Evolutionary conservation across 2,888 invertebrate genomes (phyloP).

Genomic region (Dicycla oo): DNA sequence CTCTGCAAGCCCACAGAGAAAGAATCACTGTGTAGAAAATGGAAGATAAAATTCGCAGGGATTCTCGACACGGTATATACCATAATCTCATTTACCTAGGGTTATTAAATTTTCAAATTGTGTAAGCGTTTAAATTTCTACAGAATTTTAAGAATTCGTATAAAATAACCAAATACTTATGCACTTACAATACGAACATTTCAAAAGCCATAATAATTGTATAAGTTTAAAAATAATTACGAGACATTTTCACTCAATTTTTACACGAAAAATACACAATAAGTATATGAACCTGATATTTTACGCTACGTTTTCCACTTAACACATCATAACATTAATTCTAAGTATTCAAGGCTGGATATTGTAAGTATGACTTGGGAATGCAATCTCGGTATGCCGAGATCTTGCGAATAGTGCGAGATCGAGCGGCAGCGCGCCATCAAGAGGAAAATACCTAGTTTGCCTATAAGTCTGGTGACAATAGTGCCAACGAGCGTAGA

Average conservation of each 20-base stretch:
- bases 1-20: slow-evolving; percentile 27
- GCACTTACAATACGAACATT: slow-evolving; percentile 50
- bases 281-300: slow-evolving; percentile 52
- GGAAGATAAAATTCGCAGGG: slow-evolving; percentile 18
- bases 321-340: slow-evolving; percentile 49
- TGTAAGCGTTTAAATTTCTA: slow-evolving; percentile 31
- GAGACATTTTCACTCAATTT: slow-evolving; percentile 43
- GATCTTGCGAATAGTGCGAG: too few relatives aligned
- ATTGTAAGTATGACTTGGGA: slow-evolving; percentile 54
- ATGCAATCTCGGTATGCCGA: too few relatives aligned
- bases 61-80: slow-evolving; percentile 13
- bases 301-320: slow-evolving; percentile 42
- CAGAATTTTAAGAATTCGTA: slow-evolving; percentile 39
- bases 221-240: slow-evolving; percentile 53
- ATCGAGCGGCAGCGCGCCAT: too few relatives aligned
- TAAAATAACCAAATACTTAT: slow-evolving; percentile 38
- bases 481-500: too few relatives aligned
- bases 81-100: slow-evolving; percentile 24
- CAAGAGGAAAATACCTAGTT: too few relatives aligned
- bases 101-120: slow-evolving; percentile 26
- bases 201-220: slow-evolving; percentile 44
- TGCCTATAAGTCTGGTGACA: too few relatives aligned
- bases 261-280: slow-evolving; percentile 55
- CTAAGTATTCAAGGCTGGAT: slow-evolving; percentile 53
- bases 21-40: slow-evolving; percentile 10